Percentiles rank a stretch among this genome's conserved stretches.
These are phyloP conservation scores for Actinia equina DNA, from an alignment of 64 coral and sea anemone species.

Conservation along the genomic window DNA sequence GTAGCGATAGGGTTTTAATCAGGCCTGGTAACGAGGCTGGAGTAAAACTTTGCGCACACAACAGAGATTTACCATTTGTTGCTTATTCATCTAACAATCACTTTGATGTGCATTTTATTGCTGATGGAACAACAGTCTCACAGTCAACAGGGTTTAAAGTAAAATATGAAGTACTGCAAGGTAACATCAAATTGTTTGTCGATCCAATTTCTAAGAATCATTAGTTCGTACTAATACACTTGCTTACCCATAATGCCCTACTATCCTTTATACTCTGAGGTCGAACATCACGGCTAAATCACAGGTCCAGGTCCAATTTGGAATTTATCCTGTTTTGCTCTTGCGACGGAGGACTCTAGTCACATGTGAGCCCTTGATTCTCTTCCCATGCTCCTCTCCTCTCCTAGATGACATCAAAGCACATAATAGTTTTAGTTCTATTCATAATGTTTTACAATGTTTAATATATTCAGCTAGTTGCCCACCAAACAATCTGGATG, in stretches of 20 bases:
- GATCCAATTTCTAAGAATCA: no score
- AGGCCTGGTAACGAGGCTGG: not conserved
- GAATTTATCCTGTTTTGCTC: no score
- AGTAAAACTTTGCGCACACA: not conserved
- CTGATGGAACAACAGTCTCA: not conserved
- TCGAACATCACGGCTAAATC: not conserved
- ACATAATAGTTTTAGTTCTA: not conserved
- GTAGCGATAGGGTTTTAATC: not conserved
- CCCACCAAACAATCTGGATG: not conserved
- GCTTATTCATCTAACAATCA: not conserved
- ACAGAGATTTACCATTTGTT: not conserved
- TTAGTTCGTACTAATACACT: no score
- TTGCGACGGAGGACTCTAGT: no score
- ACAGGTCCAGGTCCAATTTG: no score
- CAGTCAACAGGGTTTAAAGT: not conserved
- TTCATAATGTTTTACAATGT: not conserved
- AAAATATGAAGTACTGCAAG: not conserved
- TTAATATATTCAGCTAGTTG: constrained; percentile 6
- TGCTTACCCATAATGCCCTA: not conserved
- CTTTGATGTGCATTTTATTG: not conserved
- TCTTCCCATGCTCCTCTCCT: not conserved
- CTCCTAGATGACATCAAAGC: not conserved
- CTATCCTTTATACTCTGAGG: not conserved
- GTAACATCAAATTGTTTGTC: not conserved
- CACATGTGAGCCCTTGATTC: not conserved